Base-by-base conservation (phyloP, 1,140 invertebrate species). In the Agrilus planipennis region DNA sequence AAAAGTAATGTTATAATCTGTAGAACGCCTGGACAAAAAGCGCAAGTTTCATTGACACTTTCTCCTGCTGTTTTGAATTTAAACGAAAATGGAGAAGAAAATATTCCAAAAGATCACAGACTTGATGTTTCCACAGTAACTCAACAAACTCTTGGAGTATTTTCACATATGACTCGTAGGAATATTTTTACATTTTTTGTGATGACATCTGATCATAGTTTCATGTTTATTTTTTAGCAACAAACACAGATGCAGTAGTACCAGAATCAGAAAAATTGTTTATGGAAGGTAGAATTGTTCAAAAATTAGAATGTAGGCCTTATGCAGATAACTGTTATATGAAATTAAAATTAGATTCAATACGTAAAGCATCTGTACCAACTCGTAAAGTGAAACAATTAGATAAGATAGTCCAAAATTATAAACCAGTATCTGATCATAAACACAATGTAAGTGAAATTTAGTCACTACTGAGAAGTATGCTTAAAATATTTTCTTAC, bases 281-380 rank as follows among this genome's bases (percentile, higher is more conserved):
- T 42, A 78, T 95, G 69, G 89, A 93, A 70, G 91, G 92, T 1
- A 81, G 84, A 57, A 92, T 96, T 52, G 85, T 90, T 20, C 89
- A 95, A 61, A 88, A 90, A 62, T 68, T 93, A 22, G 91, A 97
- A 65, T 95, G 90, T 63, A 72, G 84, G 22, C 91, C 91, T 19
- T 80, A 85, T 61, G 84, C 82, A 35, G 86, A 93, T 60, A 78
- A 68, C 39, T 81, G 75, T 52, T 97, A 97, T 54, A 87, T 90
- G 74, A 80, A 82, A 57, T 60, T 92, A 1, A 97, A 96, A 68
- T 68, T 79, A 49, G 79, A 89, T 53, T 84, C 82, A 25, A 88
- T 89, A 31, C 73, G 77, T 31, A 84, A 81, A 60, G 86, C 86
- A n/a, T 80, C 81, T 1, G 71, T 84, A 46, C 86, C 86, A 1